Evolutionary conservation across 2,113 vertebrate genomes (phyloP).

Genomic region (Tetrao urogallus): DNA sequence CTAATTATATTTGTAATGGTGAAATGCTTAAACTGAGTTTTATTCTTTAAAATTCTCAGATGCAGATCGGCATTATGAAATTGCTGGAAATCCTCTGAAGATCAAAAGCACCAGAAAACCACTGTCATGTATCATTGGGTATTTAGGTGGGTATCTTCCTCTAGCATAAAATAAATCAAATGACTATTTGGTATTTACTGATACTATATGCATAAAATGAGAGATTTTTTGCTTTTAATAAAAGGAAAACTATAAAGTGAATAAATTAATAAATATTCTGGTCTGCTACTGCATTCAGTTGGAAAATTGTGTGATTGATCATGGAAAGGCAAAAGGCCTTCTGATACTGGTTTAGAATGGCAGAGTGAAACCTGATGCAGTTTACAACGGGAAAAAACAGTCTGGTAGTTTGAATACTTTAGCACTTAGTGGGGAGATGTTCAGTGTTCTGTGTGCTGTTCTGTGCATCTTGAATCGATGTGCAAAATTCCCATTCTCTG

Average conservation of each 20-base stretch:
- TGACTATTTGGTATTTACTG: background rate
- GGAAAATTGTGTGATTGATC: background rate
- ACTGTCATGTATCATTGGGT: conserved; percentile 93
- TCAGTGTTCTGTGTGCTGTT: background rate
- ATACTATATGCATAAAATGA: background rate
- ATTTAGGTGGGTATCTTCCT: conserved; percentile 86
- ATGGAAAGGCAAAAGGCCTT: background rate
- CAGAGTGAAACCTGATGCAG: background rate
- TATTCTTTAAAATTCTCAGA: conserved; percentile 82
- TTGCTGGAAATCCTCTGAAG: conserved; percentile 88
- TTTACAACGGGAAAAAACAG: background rate
- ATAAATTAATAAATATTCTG: background rate
- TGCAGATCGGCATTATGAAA: conserved; percentile 91
- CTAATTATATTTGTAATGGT: background rate
- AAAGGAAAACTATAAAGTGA: background rate
- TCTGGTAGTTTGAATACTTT: background rate
- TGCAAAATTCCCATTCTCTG: background rate
- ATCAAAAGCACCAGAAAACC: conserved; percentile 91
- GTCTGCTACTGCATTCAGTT: background rate
- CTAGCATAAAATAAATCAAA: background rate
- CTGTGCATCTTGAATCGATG: background rate
- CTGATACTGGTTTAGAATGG: background rate
- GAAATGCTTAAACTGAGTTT: conserved; percentile 23
- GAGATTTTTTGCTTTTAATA: background rate
- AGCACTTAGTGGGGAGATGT: background rate